Base-by-base conservation (phyloP, 2,888 invertebrate species). In the Melipona beecheii region DNA sequence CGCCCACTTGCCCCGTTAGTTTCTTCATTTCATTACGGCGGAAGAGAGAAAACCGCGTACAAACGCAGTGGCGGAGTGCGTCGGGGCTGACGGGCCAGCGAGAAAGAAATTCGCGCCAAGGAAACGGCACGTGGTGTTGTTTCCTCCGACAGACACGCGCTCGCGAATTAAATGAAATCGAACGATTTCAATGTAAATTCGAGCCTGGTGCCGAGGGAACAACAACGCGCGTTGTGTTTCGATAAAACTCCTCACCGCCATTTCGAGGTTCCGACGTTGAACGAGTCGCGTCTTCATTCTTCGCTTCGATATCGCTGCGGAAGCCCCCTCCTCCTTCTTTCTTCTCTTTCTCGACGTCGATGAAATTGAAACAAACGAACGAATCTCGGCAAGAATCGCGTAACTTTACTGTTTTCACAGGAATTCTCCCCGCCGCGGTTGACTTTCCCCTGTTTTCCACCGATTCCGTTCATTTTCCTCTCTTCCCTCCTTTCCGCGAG, bases 381-480 rank as follows among this genome's bases (percentile, higher is more conserved):
- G 56, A 9, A 36, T 74, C 73, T 76, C 56, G 64, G 31, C 84
- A 83, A 84, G 84, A 84, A 86, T 84, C 84, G 76, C 68, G 87
- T 86, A 87, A 90, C 87, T 87, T 89, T 78, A 88, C 87, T 88
- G 83, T 82, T 87, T 76, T 78, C 87, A 88, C 81, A 64, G 66
- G 60, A 50, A 75, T 56, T 76, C 72, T 43, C 21, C 15, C 24
- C 11, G 4, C 17, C 13, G 11, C 0, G n/a, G 72, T 81, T 68
- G 43, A 43, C 1, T n/a, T 71, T 52, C 13, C 72, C 43, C n/a
- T 64, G 19, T 74, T 84, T 65, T 70, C 65, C 74, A 27, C n/a
- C 60, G 70, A 60, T 74, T 60, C 49, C 49, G 19, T 62, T 52
- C 27, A n/a, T 72, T 81, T 75, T 31, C 43, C 83, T 43, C 56